Evolutionary conservation across 2,888 invertebrate species (phyloP).

Genomic region (Athalia cordata): DNA sequence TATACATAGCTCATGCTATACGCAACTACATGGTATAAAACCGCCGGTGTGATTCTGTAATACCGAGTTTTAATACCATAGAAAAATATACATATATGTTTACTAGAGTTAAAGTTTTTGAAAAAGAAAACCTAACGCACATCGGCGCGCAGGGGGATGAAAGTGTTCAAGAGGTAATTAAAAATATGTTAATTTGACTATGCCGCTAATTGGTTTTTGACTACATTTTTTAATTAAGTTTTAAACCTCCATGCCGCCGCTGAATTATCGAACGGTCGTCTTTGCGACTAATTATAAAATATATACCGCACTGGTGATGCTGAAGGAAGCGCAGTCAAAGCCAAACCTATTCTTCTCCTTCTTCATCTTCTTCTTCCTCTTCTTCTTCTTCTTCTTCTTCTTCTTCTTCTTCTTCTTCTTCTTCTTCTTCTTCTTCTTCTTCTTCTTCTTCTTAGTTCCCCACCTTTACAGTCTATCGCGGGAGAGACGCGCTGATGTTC

Average conservation of each 20-base stretch:
- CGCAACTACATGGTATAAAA: too few relatives aligned
- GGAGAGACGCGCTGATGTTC: too few relatives aligned
- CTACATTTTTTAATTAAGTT: slow-evolving; percentile 68
- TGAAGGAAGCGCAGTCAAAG: slow-evolving; percentile 57
- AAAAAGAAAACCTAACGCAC: background rate
- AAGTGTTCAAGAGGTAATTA: slow-evolving; percentile 63
- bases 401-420: too few relatives aligned
- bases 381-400: background rate
- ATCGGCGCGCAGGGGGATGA: slow-evolving; percentile 44
- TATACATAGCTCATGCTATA: too few relatives aligned
- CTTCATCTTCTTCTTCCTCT: slow-evolving; percentile 8
- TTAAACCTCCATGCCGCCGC: slow-evolving; percentile 63
- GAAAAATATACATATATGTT: too few relatives aligned
- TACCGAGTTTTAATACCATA: too few relatives aligned
- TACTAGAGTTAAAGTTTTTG: too few relatives aligned
- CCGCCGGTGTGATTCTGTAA: too few relatives aligned
- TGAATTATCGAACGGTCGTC: slow-evolving; percentile 64
- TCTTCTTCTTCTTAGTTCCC: too few relatives aligned
- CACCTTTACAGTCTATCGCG: too few relatives aligned
- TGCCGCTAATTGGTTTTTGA: slow-evolving; percentile 69
- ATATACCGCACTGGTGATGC: slow-evolving; percentile 46
- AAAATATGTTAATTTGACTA: slow-evolving; percentile 70
- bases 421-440: too few relatives aligned
- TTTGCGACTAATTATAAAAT: slow-evolving; percentile 67
- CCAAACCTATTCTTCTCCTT: slow-evolving; percentile 53